Percentiles rank a stretch among this genome's conserved stretches.
phyloP scores from a whole-genome alignment of 2,888 invertebrate species.

The Microctonus brassicae region DNA sequence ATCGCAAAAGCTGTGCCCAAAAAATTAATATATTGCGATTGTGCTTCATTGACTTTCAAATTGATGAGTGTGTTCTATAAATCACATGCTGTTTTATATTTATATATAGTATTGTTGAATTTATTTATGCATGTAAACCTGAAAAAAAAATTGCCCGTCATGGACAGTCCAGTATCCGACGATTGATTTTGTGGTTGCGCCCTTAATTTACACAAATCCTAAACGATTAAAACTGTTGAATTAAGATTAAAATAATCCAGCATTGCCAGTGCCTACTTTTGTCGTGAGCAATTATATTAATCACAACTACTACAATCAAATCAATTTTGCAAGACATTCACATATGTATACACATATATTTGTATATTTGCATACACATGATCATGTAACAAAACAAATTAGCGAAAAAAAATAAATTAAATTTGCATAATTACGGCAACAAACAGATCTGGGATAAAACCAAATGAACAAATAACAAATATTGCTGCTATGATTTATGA shows the following conservation, averaged over 20 bases:
- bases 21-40: constrained; percentile 25
- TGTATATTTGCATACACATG: too few species aligned
- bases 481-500: constrained; percentile 23
- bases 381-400: constrained; percentile 23
- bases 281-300: constrained; percentile 45
- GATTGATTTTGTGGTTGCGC: constrained; percentile 36
- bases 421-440: constrained; percentile 37
- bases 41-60: constrained; percentile 17
- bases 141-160: constrained; percentile 35
- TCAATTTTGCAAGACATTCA: constrained; percentile 35
- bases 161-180: constrained; percentile 59
- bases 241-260: constrained; percentile 37
- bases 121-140: constrained; percentile 7
- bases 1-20: constrained; percentile 37
- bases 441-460: constrained; percentile 20
- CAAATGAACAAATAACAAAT: constrained; percentile 23
- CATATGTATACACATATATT: too few species aligned
- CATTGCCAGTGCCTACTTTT: constrained; percentile 50
- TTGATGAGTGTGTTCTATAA: constrained; percentile 6
- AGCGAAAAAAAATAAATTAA: constrained; percentile 31
- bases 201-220: constrained; percentile 34
- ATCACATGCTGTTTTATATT: constrained; percentile 16
- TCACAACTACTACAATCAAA: constrained; percentile 43
- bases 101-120: constrained; percentile 2
- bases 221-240: constrained; percentile 25